Percentiles rank a stretch among this genome's conserved stretches.
Evolutionary conservation across 1,140 invertebrate species (phyloP).

Genomic region (Parapsyche elsis): DNA sequence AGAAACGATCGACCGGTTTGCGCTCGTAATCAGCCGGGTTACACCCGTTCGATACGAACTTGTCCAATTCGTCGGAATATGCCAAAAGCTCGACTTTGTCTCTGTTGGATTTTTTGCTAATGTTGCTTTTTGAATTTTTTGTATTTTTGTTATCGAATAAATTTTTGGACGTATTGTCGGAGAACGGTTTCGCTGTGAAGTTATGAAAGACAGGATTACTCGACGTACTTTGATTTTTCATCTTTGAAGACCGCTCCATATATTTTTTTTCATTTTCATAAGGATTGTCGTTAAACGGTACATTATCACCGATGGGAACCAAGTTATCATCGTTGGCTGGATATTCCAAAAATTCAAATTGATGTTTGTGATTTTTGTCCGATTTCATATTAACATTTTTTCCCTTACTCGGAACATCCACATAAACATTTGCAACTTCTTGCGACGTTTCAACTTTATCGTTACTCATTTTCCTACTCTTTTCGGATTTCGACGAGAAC

Average conservation of each 20-base stretch:
- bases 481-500: background rate
- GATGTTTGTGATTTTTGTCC: conserved; percentile 17
- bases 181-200: background rate
- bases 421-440: background rate
- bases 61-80: background rate
- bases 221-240: background rate
- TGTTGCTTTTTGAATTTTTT: background rate
- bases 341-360: conserved; percentile 27
- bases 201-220: background rate
- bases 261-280: conserved; percentile 3
- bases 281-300: background rate
- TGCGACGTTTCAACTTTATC: background rate
- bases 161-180: background rate
- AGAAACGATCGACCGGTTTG: conserved; percentile 47
- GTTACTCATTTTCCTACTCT: background rate
- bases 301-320: background rate
- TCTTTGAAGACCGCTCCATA: background rate
- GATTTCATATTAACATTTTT: conserved; percentile 33
- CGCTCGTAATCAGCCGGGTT: background rate
- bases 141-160: background rate
- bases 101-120: background rate
- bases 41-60: background rate
- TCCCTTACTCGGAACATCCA: background rate
- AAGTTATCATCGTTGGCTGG: background rate
- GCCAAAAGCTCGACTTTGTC: background rate